Percentiles rank a stretch among this genome's conserved stretches.
Conservation (phyloP, 2,113 vertebrate species). For the Heterotilapia buettikoferi region DNA sequence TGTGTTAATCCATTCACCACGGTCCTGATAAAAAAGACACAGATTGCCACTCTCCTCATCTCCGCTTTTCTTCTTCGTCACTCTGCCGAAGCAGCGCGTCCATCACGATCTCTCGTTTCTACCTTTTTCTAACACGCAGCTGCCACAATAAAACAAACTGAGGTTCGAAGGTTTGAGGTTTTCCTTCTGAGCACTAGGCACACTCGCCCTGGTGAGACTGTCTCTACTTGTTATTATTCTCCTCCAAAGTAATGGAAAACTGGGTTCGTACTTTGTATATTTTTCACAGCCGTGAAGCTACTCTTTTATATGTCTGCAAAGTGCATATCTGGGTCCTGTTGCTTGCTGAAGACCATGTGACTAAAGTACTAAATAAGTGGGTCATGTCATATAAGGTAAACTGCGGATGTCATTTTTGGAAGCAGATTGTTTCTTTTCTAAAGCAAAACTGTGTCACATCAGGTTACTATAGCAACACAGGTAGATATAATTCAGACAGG, state of each 20-base stretch:
- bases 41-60: neutral
- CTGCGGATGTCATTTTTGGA: neutral
- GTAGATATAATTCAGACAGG: neutral
- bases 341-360: neutral
- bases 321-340: neutral
- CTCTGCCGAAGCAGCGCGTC: neutral
- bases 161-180: neutral
- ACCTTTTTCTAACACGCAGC: neutral
- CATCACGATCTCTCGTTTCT: neutral
- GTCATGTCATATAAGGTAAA: slow-evolving; percentile 10
- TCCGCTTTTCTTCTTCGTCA: neutral
- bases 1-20: neutral
- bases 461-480: slow-evolving; percentile 27
- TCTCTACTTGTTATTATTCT: neutral
- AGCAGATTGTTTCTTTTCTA: neutral
- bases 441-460: neutral
- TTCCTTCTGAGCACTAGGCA: neutral
- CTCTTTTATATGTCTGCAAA: neutral
- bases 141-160: slow-evolving; percentile 6
- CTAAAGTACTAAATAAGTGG: slow-evolving; percentile 18
- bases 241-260: neutral
- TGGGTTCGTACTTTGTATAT: neutral
- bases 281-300: neutral
- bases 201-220: neutral
- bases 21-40: slow-evolving; percentile 35